phyloP scores from a whole-genome alignment of 2,797 vertebrate species.

The Molossus alvarezi region DNA sequence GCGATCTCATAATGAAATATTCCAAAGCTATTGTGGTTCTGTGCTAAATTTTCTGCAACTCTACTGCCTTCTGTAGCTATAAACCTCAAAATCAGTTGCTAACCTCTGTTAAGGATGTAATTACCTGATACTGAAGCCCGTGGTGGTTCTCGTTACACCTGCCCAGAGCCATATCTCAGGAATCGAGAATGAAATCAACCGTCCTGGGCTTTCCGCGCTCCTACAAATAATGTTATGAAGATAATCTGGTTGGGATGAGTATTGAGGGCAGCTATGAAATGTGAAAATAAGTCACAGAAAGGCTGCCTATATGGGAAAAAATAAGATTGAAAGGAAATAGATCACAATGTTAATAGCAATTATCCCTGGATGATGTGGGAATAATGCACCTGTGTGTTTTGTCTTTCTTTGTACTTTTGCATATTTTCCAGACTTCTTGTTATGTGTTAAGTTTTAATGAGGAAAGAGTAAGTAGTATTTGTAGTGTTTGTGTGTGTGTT shows the following conservation, averaged over 20 bases:
- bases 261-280: constrained; percentile 56
- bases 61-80: constrained; percentile 50
- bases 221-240: constrained; percentile 64
- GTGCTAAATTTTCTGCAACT: constrained; percentile 63
- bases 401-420: neutral
- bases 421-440: constrained; percentile 12
- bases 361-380: neutral
- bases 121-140: constrained; percentile 36
- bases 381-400: neutral
- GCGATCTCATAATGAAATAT: constrained; percentile 60
- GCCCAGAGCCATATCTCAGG: constrained; percentile 34
- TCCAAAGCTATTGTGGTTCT: constrained; percentile 39
- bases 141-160: neutral
- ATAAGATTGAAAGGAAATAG: neutral
- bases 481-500: neutral
- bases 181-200: constrained; percentile 55
- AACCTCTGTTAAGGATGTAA: constrained; percentile 53
- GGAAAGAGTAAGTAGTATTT: neutral
- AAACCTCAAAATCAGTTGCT: constrained; percentile 51
- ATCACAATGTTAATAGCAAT: neutral
- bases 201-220: neutral
- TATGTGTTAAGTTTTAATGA: neutral
- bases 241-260: constrained; percentile 54
- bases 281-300: constrained; percentile 67
- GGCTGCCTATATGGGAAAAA: neutral